Conservation (phyloP, 2,888 invertebrate genomes). For the Leistus spinibarbis region DNA sequence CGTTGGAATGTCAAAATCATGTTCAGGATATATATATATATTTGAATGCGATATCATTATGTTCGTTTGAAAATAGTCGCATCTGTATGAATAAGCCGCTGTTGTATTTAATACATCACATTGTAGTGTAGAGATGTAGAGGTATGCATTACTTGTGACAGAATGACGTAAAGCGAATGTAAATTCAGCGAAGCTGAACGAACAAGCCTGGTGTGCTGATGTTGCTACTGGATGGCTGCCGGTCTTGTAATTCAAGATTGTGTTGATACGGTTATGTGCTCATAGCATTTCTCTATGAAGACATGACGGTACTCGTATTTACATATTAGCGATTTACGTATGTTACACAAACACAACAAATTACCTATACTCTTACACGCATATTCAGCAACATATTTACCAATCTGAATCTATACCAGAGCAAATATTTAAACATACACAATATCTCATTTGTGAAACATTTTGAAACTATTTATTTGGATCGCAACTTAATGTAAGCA, state of each 20-base stretch:
- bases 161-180: background rate
- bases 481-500: no score
- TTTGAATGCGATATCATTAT: background rate
- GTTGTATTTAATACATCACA: background rate
- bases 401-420: background rate
- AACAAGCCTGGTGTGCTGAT: no score
- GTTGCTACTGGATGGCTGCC: background rate
- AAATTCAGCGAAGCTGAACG: background rate
- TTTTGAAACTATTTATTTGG: background rate
- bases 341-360: background rate
- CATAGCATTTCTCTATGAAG: background rate
- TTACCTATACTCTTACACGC: no score
- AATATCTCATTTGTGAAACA: background rate
- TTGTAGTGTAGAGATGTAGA: background rate
- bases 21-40: background rate
- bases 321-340: background rate
- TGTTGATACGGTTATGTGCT: background rate
- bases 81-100: background rate
- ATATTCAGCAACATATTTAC: background rate
- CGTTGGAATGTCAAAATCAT: background rate
- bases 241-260: background rate
- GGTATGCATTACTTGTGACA: background rate
- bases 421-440: no score
- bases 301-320: background rate
- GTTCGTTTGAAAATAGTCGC: background rate